Conservation (phyloP, 2,797 vertebrate genomes). For the Lepilemur ruficaudatus region DNA sequence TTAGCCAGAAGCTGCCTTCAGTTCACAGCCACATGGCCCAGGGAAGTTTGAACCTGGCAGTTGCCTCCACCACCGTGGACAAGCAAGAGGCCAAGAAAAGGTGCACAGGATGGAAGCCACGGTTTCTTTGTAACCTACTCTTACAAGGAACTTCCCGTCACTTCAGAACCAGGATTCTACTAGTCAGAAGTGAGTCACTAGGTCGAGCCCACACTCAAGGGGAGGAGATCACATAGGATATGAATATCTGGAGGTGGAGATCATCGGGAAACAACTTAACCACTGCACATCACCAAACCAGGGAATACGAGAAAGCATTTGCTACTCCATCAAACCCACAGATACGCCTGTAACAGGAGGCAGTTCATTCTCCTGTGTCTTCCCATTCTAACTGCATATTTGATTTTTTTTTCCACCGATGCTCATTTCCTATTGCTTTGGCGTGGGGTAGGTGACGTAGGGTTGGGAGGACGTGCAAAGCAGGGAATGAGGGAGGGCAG, state of each 20-base stretch:
- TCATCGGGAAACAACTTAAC: not conserved
- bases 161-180: not conserved
- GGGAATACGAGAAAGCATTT: not conserved
- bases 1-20: not conserved
- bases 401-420: not conserved
- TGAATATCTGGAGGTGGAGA: not conserved
- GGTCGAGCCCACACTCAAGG: not conserved
- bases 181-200: not conserved
- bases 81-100: not conserved
- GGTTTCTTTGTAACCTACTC: not conserved
- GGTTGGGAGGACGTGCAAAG: not conserved
- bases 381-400: not conserved
- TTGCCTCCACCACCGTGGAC: not conserved
- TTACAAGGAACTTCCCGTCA: not conserved
- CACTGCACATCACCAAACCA: accelerated
- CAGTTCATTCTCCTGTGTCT: not conserved
- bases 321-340: not conserved
- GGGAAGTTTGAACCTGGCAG: not conserved
- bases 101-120: not conserved
- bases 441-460: accelerated
- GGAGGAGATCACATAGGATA: not conserved
- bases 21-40: not conserved
- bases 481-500: not conserved
- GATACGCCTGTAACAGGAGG: not conserved
- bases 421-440: not conserved